Evolutionary conservation across 2,888 invertebrate genomes (phyloP), one percentile per base, ranked within the genome.

Genomic region (Limnephilus marmoratus): DNA sequence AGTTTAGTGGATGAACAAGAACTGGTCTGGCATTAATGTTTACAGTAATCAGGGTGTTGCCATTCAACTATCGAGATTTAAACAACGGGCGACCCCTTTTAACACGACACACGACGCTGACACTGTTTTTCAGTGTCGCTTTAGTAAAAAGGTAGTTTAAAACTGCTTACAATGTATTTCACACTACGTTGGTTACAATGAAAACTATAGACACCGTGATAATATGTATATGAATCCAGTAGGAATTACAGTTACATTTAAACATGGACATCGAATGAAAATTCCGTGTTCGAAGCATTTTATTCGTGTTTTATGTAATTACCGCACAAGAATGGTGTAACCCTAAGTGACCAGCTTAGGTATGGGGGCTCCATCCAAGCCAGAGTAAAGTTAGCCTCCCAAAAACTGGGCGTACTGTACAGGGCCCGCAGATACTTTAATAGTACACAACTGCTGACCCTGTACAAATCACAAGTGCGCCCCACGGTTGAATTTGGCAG

Each of bases 1-100:
- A 68, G 68, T n/a, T 68, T 41, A 89, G 31, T 89, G 80, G 80
- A 24, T 89, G 68, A 89, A 89, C 88, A 89, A 80, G 80, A 37
- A 68, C 68, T 68, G 68, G 68, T 24, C 24, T 68, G 68, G 68
- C 68, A 80, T 24, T 86, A 86, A 45, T 86, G 86, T 49, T 81
- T 81, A 37, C 68, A 88, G 37, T 80, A 86, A 88, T 88, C 88
- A 34, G 53, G 68, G 68, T 37, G 68, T 80, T 88, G 80, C 80
- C 34, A 80, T 68, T 88, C 68, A n/a, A n/a, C 68, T 68, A 68
- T 68, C 68, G 68, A 2, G 24, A 68, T 68, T 68, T 68, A 68
- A 68, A 68, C 68, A n/a, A 24, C 24, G 68, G 68, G 68, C 68
- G 7, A 68, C 68, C 68, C 68, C 9, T 68, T n/a, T 68, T 68